These are phyloP conservation scores for Dendrolimus pini DNA, from an alignment of 2,888 invertebrate genomes.

Conservation along the genomic window DNA sequence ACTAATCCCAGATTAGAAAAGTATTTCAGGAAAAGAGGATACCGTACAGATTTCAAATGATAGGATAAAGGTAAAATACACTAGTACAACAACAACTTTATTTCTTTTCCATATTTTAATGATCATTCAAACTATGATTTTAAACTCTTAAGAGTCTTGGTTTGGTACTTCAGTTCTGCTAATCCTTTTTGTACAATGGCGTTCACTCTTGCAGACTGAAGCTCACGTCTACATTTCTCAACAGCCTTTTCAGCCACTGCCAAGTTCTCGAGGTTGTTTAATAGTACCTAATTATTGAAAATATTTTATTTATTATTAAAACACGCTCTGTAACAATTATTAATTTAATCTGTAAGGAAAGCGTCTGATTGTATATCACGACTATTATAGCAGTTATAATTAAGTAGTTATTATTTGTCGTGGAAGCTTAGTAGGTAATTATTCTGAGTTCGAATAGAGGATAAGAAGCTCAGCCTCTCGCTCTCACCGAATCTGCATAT, in stretches of 20 bases:
- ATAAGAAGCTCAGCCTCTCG: too few relatives aligned
- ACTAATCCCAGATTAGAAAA: too few relatives aligned
- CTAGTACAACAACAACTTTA: background rate
- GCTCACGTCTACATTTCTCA: slow-evolving; percentile 37
- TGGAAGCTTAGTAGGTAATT: too few relatives aligned
- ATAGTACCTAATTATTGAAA: slow-evolving; percentile 40
- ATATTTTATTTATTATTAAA: slow-evolving; percentile 3
- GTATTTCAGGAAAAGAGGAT: too few relatives aligned
- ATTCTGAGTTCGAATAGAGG: too few relatives aligned
- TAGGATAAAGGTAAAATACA: too few relatives aligned
- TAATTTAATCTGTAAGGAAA: too few relatives aligned
- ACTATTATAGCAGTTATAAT: too few relatives aligned
- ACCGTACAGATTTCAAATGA: too few relatives aligned
- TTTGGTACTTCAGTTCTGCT: slow-evolving; percentile 50
- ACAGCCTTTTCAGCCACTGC: slow-evolving; percentile 57
- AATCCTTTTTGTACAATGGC: slow-evolving; percentile 53
- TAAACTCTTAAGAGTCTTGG: slow-evolving; percentile 30
- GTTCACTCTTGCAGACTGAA: slow-evolving; percentile 53
- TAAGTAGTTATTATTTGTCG: too few relatives aligned
- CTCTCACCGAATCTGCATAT: too few relatives aligned
- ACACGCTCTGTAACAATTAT: background rate
- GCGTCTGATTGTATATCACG: too few relatives aligned
- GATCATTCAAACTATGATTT: slow-evolving; percentile 6
- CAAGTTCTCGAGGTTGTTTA: slow-evolving; percentile 59
- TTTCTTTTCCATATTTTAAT: background rate